Conservation (phyloP, 2,113 vertebrate genomes). For the Myanophis thanlyinensis region DNA sequence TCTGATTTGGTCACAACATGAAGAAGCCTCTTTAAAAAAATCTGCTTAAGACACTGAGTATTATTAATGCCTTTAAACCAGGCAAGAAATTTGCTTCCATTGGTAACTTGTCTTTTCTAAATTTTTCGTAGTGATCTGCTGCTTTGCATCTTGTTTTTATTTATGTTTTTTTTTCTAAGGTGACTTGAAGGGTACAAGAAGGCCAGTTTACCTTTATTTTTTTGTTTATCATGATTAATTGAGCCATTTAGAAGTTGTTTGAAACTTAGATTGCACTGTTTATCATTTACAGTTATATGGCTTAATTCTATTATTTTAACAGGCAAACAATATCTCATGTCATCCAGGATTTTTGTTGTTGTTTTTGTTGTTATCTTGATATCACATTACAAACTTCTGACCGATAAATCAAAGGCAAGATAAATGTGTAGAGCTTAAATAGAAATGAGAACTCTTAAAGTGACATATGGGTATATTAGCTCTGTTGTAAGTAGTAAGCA, state of each 20-base stretch:
- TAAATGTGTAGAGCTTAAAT: conserved; percentile 65
- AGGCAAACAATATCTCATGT: conserved; percentile 62
- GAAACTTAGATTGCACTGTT: conserved; percentile 74
- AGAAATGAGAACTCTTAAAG: conserved; percentile 69
- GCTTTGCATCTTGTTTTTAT: conserved; percentile 55
- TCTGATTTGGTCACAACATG: background rate
- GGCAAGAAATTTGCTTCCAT: conserved; percentile 27
- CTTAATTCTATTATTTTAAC: conserved; percentile 77
- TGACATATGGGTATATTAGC: conserved; percentile 68
- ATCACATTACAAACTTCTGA: conserved; percentile 64
- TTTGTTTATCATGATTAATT: conserved; percentile 78
- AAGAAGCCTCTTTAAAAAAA: background rate
- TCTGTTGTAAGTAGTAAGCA: conserved; percentile 66
- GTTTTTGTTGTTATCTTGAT: conserved; percentile 55
- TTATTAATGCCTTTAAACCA: conserved; percentile 34
- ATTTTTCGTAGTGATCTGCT: conserved; percentile 43
- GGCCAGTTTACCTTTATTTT: conserved; percentile 52
- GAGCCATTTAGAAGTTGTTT: conserved; percentile 72
- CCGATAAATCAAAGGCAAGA: conserved; percentile 66
- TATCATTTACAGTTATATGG: conserved; percentile 78
- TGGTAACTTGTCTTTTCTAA: conserved; percentile 39
- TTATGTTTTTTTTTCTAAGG: conserved; percentile 58
- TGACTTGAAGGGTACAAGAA: conserved; percentile 65
- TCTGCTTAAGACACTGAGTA: background rate
- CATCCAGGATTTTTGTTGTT: conserved; percentile 49